Evolutionary conservation across 2,888 invertebrate genomes (phyloP).

Genomic region (Ectemnius lituratus): DNA sequence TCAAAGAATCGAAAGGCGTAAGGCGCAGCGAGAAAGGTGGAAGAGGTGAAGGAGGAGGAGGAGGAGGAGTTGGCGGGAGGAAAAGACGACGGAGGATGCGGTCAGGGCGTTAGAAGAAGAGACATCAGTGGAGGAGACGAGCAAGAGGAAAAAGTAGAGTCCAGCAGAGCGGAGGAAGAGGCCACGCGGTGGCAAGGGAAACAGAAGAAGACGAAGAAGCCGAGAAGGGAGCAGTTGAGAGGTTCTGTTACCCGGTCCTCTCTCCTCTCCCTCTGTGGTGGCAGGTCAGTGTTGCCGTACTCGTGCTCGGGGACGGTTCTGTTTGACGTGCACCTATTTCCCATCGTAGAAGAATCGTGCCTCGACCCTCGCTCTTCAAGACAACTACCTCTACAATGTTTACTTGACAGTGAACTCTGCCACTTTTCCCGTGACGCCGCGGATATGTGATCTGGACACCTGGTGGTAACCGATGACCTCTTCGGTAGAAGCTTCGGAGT

Average conservation of each 20-base stretch:
- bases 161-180: neutral
- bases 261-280: constrained; percentile 64
- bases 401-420: no score
- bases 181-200: constrained; percentile 19
- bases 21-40: neutral
- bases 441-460: constrained; percentile 7
- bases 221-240: constrained; percentile 51
- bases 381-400: no score
- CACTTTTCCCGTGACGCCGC: no score
- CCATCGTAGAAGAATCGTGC: constrained; percentile 20
- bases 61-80: neutral
- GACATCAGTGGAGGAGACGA: constrained; percentile 4
- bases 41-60: neutral
- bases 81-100: neutral
- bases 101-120: neutral
- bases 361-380: neutral
- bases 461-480: neutral
- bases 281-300: constrained; percentile 73
- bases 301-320: constrained; percentile 59
- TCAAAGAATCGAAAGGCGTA: neutral
- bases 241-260: constrained; percentile 63
- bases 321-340: constrained; percentile 24
- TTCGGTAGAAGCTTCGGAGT: constrained; percentile 17
- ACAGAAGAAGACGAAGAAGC: constrained; percentile 37
- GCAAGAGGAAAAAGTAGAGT: constrained; percentile 1